phyloP scores from a whole-genome alignment of 2,113 vertebrate genomes.

The Ariopsis seemanni region DNA sequence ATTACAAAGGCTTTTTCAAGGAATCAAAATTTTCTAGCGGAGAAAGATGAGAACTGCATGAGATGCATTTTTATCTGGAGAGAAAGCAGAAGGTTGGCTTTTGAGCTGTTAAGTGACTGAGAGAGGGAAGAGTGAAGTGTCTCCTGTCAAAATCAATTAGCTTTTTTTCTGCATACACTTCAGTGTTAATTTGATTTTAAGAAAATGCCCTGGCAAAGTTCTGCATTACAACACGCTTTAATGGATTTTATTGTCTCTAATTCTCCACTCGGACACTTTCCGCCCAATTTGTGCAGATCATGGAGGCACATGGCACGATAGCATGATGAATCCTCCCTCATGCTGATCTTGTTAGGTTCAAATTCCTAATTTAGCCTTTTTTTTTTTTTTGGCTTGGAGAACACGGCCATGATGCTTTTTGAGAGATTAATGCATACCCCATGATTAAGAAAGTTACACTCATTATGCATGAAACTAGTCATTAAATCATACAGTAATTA shows the following conservation, averaged over 20 bases:
- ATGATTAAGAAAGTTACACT: slow-evolving; percentile 54
- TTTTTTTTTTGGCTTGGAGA: slow-evolving; percentile 38
- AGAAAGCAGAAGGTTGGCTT: slow-evolving; percentile 20
- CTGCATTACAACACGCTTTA: slow-evolving; percentile 53
- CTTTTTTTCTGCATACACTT: slow-evolving; percentile 37
- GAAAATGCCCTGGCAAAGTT: slow-evolving; percentile 43
- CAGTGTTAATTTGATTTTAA: slow-evolving; percentile 48
- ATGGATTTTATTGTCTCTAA: slow-evolving; percentile 46
- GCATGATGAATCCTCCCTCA: slow-evolving; percentile 30
- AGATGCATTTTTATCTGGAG: slow-evolving; percentile 35
- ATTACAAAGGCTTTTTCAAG: slow-evolving; percentile 37
- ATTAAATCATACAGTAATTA: slow-evolving; percentile 60
- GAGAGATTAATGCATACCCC: slow-evolving; percentile 45
- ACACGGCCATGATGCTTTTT: slow-evolving; percentile 28
- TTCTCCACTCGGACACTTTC: slow-evolving; percentile 36
- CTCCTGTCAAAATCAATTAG: slow-evolving; percentile 55
- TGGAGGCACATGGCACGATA: slow-evolving; percentile 10
- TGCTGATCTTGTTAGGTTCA: slow-evolving; percentile 25
- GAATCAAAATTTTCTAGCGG: slow-evolving; percentile 29
- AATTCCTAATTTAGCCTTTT: slow-evolving; percentile 32
- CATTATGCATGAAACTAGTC: slow-evolving; percentile 51
- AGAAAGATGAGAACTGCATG: slow-evolving; percentile 38
- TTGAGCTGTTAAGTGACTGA: slow-evolving; percentile 44
- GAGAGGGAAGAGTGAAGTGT: slow-evolving; percentile 35
- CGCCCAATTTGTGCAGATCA: slow-evolving; percentile 39